Evolutionary conservation across 2,888 invertebrate genomes (phyloP).

Genomic region (Pseudococcus longispinus): DNA sequence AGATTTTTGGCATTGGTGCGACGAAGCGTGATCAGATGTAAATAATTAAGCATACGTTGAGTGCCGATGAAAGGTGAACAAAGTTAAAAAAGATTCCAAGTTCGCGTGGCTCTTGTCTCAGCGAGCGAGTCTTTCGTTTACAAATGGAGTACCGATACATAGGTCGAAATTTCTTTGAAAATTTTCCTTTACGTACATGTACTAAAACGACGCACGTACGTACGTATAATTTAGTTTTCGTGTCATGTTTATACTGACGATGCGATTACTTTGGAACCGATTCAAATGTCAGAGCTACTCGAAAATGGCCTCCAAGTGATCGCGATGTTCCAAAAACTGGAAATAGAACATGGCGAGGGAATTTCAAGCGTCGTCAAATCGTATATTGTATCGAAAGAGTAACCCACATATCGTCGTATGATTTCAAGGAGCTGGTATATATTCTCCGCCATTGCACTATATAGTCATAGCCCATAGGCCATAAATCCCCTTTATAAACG

Average conservation of each 20-base stretch:
- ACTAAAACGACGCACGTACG: background rate
- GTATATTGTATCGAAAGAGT: background rate
- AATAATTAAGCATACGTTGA: background rate
- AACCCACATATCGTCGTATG: background rate
- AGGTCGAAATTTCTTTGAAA: background rate
- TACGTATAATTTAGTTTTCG: background rate
- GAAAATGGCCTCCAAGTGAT: background rate
- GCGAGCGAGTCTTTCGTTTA: background rate
- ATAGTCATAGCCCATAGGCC: background rate
- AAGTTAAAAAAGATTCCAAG: background rate
- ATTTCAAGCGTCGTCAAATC: background rate
- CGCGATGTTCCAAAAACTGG: slow-evolving; percentile 12
- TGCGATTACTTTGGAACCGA: background rate
- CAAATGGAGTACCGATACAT: background rate
- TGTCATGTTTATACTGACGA: background rate
- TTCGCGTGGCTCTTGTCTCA: background rate
- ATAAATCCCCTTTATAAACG: slow-evolving; percentile 6
- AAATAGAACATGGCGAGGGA: background rate
- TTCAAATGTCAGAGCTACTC: background rate
- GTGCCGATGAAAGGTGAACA: background rate
- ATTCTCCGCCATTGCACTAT: too few species aligned
- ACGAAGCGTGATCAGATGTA: background rate
- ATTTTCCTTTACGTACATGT: background rate
- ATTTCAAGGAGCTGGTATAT: background rate
- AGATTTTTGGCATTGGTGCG: background rate